Base-by-base conservation (phyloP, 2,797 vertebrate species). In the Coranthus polyacanthus region DNA sequence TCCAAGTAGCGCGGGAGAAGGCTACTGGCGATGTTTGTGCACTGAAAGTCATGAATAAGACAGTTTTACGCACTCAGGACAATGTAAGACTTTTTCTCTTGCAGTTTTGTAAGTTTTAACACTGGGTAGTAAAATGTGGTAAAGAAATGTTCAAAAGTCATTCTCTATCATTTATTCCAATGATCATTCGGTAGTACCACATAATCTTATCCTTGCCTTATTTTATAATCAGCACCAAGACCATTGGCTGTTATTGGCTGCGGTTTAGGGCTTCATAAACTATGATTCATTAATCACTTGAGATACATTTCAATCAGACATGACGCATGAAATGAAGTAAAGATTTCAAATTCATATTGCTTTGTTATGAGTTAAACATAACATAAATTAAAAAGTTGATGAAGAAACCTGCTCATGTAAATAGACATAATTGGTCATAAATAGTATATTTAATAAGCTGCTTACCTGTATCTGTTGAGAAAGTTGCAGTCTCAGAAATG, bases 21-120 rank as follows among this genome's bases (percentile, higher is more conserved):
- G 87, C 91, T 2, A 97, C 96, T 0, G 96, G 97, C 20, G 95
- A 98, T 47, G 85, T 98, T 32, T 99, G 95, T 69, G 98, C 97
- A 21, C 95, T 99, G 92, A 99, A 99, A 90, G 90, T 97, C 83
- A 98, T 97, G 96, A 94, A 94, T 62, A 99, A 99, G 88, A 82
- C 84, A 45, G 80, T 91, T 51, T 84, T 99, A 76, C 70, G 93
- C 64, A 82, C 88, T 0, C 92, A 95, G 79, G 94, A 97, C 75
- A 94, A 97, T 12, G 98, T 99, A 94, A 86, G 95, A 32, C 24
- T 38, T 15, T 1, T 18, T 0, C n/a, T n/a, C n/a, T n/a, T n/a
- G n/a, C 42, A 20, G 2, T 2, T 45, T 37, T 29, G 6, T 5
- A 5, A 26, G 13, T 10, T 12, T 1, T 39, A 16, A 50, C 3